Base-by-base conservation (phyloP, 2,888 invertebrate genomes). In the Nomada ferruginata region DNA sequence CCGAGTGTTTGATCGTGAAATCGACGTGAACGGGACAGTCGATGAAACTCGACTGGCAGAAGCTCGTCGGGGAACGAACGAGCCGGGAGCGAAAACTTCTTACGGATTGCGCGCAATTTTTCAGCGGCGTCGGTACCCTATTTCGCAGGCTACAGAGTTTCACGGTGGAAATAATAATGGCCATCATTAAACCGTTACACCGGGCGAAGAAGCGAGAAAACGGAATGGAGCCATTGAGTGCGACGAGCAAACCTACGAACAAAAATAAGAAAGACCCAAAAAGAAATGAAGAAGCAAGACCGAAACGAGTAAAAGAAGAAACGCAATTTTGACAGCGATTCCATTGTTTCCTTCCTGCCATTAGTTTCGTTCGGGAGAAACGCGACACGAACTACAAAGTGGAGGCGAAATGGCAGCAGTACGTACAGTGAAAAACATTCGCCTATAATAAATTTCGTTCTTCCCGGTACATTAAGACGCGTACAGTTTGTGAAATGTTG, bases 301-400 rank as follows among this genome's bases (percentile, higher is more conserved):
- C 64, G 65, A 73, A 47, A 13, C 23, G 50, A 76, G 69, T 53
- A 47, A 76, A 70, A 53, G 47, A 23, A 76, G 69, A 36, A 64
- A 36, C 59, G 47, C 10, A 57, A 65, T 65, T 70, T 69, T 23
- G 53, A 75, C 53, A 53, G 29, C 52, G 53, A 18, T 57, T 23
- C 53, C 47, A 66, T 61, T 57, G 57, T 76, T 50, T 70, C 50
- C 53, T 15, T 5, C 15, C 13, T 50, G 4, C 36, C 36, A 36
- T 23, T 59, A 66, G 55, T 20, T 26, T 20, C 20, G 9, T 50
- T 36, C 18, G 50, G 47, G 23, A 76, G 69, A 47, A 64, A 36
- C 59, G 47, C 13, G 63, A 65, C 60, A 60, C 47, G 47, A 15
- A 13, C 15, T 1, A 10, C 15, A 47, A 36, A 36, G 36, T 36